These are phyloP conservation scores for Rhopilema esculentum DNA, from an alignment of 30 jellyfish, hydroid and myxozoan genomes.

Conservation along the genomic window DNA sequence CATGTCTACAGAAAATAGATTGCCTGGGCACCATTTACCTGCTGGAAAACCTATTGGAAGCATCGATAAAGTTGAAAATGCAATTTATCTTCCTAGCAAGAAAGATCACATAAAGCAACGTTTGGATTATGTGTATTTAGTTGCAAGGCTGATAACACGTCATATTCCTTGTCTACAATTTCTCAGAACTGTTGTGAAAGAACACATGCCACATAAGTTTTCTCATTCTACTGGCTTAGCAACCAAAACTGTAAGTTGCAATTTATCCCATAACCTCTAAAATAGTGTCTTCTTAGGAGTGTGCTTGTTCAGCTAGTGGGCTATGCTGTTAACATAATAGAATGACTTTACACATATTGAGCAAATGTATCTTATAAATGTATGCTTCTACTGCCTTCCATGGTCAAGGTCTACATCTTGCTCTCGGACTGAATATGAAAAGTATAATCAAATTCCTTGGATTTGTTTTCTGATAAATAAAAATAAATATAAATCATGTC, in stretches of 20 bases:
- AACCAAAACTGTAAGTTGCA: not conserved
- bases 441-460: not conserved
- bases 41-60: constrained; percentile 10
- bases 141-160: constrained; percentile 1
- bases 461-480: not conserved
- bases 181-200: not conserved
- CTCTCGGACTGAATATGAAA: not conserved
- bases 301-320: not conserved
- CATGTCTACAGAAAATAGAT: constrained; percentile 16
- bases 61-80: not conserved
- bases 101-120: constrained; percentile 25
- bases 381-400: not conserved
- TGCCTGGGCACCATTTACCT: not conserved
- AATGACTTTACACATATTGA: not conserved
- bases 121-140: not conserved
- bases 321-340: not conserved
- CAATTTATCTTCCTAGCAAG: not conserved
- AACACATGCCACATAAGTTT: not conserved
- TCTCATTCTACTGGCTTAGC: not conserved
- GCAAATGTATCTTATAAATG: not conserved
- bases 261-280: not conserved
- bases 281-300: not conserved
- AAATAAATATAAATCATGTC: not conserved
- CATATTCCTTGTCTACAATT: not conserved
- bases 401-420: not conserved